A percentile compares a stretch with the other conserved stretches of the same genome.
phyloP scores from a whole-genome alignment of 1,140 invertebrate genomes.

The Zaprionus camerounensis region DNA sequence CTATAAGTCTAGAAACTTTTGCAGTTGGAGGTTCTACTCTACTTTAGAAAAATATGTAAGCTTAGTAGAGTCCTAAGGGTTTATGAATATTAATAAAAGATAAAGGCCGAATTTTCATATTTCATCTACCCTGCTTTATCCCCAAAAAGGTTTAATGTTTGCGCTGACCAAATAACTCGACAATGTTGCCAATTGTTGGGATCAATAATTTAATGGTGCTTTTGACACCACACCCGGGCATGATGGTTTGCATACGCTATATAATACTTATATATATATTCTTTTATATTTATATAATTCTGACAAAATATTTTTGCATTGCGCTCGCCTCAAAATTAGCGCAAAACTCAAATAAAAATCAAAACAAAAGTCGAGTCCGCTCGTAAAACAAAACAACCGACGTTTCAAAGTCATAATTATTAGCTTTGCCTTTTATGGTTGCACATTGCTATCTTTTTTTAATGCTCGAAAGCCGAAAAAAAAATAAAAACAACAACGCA shows the following conservation, averaged over 20 bases:
- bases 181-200: constrained; percentile 14
- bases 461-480: constrained; percentile 36
- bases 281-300: background rate
- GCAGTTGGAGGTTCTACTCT: too few species aligned
- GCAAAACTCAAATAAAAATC: constrained; percentile 8
- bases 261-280: background rate
- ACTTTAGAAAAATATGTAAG: too few species aligned
- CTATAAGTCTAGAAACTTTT: too few species aligned
- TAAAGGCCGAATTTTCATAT: background rate
- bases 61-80: too few species aligned
- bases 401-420: constrained; percentile 71
- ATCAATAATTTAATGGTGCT: constrained; percentile 67
- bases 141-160: constrained; percentile 57
- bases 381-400: constrained; percentile 29
- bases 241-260: constrained; percentile 31
- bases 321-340: constrained; percentile 15
- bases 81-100: too few species aligned
- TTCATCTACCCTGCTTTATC: constrained; percentile 10
- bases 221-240: constrained; percentile 50
- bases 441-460: constrained; percentile 40
- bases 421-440: constrained; percentile 69
- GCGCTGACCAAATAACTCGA: constrained; percentile 40
- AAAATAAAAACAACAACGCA: constrained; percentile 15
- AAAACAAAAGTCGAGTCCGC: constrained; percentile 7
- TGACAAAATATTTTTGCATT: constrained; percentile 51